These are phyloP conservation scores for Tapirus terrestris DNA, from an alignment of 2,113 vertebrate genomes.

Conservation along the genomic window DNA sequence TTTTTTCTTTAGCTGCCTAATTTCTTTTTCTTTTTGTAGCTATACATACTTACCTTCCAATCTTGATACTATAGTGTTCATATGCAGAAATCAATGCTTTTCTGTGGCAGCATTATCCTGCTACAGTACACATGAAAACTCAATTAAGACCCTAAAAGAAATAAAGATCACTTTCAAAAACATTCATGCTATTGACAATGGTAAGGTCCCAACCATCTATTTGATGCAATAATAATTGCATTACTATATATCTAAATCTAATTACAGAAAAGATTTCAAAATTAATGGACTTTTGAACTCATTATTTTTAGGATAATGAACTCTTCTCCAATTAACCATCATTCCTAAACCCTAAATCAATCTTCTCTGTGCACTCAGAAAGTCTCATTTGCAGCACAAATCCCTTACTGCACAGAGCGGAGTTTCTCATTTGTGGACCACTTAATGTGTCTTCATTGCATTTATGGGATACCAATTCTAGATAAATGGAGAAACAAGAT, in stretches of 20 bases:
- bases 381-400: conserved; percentile 46
- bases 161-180: conserved; percentile 20
- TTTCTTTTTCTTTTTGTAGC: neutral
- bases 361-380: neutral
- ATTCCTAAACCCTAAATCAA: conserved; percentile 65
- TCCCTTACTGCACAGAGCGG: neutral
- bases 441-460: neutral
- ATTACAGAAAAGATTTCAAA: conserved; percentile 65
- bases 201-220: neutral
- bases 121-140: neutral
- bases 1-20: neutral
- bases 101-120: neutral
- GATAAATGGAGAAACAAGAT: neutral
- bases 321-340: conserved; percentile 63
- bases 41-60: neutral
- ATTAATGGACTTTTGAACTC: conserved; percentile 67
- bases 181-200: neutral
- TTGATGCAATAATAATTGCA: conserved; percentile 47
- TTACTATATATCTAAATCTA: conserved; percentile 66
- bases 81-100: neutral
- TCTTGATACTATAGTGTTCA: neutral
- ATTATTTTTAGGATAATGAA: conserved; percentile 71
- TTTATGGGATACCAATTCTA: neutral
- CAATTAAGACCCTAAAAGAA: neutral
- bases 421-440: conserved; percentile 18